Base-by-base conservation (phyloP, 2,797 vertebrate species). In the Hemibagrus guttatus region DNA sequence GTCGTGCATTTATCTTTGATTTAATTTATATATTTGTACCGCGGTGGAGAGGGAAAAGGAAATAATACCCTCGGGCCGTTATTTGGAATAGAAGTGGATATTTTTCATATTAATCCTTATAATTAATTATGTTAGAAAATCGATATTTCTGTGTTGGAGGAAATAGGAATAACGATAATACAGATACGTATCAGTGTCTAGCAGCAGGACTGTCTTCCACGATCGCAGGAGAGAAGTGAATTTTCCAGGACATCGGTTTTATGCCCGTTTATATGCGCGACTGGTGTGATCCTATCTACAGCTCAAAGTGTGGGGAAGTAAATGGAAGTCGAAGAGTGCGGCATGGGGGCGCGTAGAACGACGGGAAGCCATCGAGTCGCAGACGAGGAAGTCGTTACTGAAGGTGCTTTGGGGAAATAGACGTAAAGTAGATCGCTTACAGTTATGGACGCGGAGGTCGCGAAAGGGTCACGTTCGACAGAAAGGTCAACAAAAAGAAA, bases 111-210 rank as follows among this genome's bases (percentile, higher is more conserved):
- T 86, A 88, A 88, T 81, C 88, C 78, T 39, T 4, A 17, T 82
- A 89, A 91, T 91, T 91, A 89, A 90, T 87, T 88, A 86, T 69
- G 59, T 52, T 79, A 54, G 83, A 78, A 83, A 86, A 88, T 71
- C 83, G 39, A 63, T 84, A 71, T 17, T 23, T 31, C 31, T 39
- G 61, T 54, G 42, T 6, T 9, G 5, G 14, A 49, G 46, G 39
- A 64, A 46, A 75, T 76, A 76, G 26, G 39, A 78, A 76, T 56
- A 71, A 85, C 17, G 31, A 46, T 28, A 7, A 5, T 5, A 63
- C 35, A 81, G 14, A n/a, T n/a, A 6, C 11, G 8, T 8, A 4
- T 23, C 17, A 3, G 28, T 46, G 58, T 21, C 54, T 21, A 39
- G 81, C 61, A 35, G 42, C 61, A 19, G 21, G 80, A 81, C 35